Evolutionary conservation across 2,888 invertebrate genomes (phyloP), one percentile per base, ranked within the genome.

Genomic region (Protula sp.): DNA sequence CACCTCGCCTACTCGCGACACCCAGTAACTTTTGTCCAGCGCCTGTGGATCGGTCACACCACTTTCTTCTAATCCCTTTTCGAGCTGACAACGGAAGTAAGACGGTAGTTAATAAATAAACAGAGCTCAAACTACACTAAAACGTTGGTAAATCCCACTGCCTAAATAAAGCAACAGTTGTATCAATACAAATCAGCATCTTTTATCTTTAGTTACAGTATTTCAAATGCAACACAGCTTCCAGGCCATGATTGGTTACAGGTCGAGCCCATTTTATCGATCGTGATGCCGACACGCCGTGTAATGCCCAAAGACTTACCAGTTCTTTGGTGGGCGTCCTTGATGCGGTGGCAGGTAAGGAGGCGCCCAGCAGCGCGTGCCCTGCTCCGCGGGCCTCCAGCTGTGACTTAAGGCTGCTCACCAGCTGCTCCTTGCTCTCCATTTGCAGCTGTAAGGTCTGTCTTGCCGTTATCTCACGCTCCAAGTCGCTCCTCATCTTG

Each of bases 21-120:
- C 78, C 79, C 79, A 79, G 68, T 79, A 79, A 47, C 72, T 71
- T 64, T 78, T 79, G 67, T 79, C 79, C 62, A 76, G 65, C 38
- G 70, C 63, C 26, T 73, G 68, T 24, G 75, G 74, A 55, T 77
- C 75, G 1, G 54, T 52, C 3, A 71, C 64, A 27, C 74, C 74
- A 45, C 69, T 67, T 45, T 75, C 76, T 52, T 72, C 56, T 9
- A 50, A 9, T 50, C 50, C 14, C 50, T n/a, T 14, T 50, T 5
- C 22, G 5, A 50, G 9, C 50, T 24, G n/a, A n/a, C 9, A 45
- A 45, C 9, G 9, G 14, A 29, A 27, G 27, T 51, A n/a, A 27
- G n/a, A 51, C 9, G 9, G 9, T 9, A 9, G 9, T 27, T 38
- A 28, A 27, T 54, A 31, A 5, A 19, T 45, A 31, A n/a, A 14